Conservation (phyloP, 2,888 invertebrate species). For the Coecobrya sp. region DNA sequence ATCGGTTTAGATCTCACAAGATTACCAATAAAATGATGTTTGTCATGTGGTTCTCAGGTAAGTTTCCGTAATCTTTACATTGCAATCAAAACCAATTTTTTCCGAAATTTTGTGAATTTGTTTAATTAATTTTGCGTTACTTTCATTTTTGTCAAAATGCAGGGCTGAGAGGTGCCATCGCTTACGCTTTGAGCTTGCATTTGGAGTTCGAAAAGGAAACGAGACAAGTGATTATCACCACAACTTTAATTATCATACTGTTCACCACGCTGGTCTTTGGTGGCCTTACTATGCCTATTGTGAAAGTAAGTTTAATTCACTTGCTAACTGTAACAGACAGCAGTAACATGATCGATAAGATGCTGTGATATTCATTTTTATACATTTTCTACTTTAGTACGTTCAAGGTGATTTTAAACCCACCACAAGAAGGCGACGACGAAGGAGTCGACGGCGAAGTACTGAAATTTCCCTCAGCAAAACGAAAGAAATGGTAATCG, state of each 20-base stretch:
- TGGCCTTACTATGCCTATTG: conserved; percentile 98
- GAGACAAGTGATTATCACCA: conserved; percentile 98
- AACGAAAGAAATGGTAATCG: conserved; percentile 97
- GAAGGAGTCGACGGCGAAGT: conserved; percentile 89
- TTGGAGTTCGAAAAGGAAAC: conserved; percentile 98
- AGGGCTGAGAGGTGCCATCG: conserved; percentile 96
- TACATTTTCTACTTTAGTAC: conserved; percentile 89
- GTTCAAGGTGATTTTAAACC: conserved; percentile 91
- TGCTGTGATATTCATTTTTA: neutral
- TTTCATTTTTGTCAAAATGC: neutral
- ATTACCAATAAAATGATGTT: conserved; percentile 99
- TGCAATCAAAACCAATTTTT: too few relatives aligned
- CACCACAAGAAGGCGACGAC: conserved; percentile 85
- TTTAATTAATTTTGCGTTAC: too few relatives aligned
- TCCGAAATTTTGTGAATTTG: too few relatives aligned
- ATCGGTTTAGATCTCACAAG: conserved; percentile 98
- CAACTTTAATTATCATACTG: conserved; percentile 98
- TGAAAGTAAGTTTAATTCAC: conserved; percentile 90
- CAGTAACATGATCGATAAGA: neutral
- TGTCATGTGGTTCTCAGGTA: conserved; percentile 97
- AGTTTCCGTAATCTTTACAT: too few relatives aligned
- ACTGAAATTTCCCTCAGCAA: conserved; percentile 98
- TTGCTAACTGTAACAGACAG: too few relatives aligned
- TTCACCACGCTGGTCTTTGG: conserved; percentile 98
- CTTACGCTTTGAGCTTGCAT: conserved; percentile 98